Evolutionary conservation across 1,140 invertebrate species (phyloP).

Genomic region (Pararge aegeria): DNA sequence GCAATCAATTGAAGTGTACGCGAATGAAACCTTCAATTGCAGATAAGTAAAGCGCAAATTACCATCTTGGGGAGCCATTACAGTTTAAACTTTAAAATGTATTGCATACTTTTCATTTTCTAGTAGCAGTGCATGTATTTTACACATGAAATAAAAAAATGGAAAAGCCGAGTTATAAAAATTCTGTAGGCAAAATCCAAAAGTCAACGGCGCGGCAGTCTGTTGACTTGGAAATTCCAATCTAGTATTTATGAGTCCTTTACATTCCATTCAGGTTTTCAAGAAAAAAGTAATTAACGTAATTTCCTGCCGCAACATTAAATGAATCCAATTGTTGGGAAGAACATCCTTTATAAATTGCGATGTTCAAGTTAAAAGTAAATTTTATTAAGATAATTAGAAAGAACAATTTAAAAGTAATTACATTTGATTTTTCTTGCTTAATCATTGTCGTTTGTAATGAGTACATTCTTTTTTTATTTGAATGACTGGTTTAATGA

Average conservation of each 20-base stretch:
- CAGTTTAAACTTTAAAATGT: too few relatives aligned
- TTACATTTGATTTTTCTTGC: neutral
- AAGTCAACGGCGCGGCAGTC: neutral
- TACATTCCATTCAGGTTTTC: slow-evolving; percentile 45
- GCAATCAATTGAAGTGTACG: too few relatives aligned
- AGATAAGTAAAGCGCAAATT: too few relatives aligned
- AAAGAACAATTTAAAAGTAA: slow-evolving; percentile 12
- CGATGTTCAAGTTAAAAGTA: slow-evolving; percentile 19
- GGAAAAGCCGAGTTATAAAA: too few relatives aligned
- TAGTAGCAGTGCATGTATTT: too few relatives aligned
- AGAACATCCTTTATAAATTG: slow-evolving; percentile 28
- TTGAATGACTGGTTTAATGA: too few relatives aligned
- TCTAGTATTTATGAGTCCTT: slow-evolving; percentile 44
- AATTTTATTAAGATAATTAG: slow-evolving; percentile 8
- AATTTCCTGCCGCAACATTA: slow-evolving; percentile 44
- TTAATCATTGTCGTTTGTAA: neutral
- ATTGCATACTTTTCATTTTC: too few relatives aligned
- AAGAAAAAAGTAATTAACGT: slow-evolving; percentile 60
- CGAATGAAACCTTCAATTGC: too few relatives aligned
- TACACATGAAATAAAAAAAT: too few relatives aligned
- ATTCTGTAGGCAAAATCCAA: too few relatives aligned
- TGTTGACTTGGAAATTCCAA: slow-evolving; percentile 22
- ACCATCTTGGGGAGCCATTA: too few relatives aligned
- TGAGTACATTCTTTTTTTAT: too few relatives aligned
- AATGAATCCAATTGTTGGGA: slow-evolving; percentile 44